Conservation (phyloP, 2,888 invertebrate species). For the Drosophila bunnanda region DNA sequence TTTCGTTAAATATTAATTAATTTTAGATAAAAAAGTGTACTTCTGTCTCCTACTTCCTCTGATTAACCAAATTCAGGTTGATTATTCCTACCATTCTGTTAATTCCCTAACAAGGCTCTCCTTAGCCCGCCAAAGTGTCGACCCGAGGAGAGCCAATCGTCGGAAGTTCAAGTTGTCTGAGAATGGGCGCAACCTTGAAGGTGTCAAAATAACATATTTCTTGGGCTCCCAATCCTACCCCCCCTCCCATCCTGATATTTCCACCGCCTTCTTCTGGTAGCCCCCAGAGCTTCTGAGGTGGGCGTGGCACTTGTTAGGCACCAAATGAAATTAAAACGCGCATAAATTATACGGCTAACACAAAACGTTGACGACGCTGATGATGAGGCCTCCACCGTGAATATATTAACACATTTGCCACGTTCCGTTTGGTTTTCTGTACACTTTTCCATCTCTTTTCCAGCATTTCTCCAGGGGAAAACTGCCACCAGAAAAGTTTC, state of each 20-base stretch:
- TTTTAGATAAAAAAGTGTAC: not conserved
- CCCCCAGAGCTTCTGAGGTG: slow-evolving; percentile 21
- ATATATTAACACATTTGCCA: slow-evolving; percentile 76
- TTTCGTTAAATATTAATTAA: not conserved
- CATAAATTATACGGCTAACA: slow-evolving; percentile 73
- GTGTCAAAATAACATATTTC: slow-evolving; percentile 79
- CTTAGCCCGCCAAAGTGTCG: not conserved
- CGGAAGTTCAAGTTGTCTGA: slow-evolving; percentile 31
- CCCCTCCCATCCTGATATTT: not conserved
- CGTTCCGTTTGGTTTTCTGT: slow-evolving; percentile 35
- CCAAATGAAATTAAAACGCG: slow-evolving; percentile 79
- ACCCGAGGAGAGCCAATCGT: slow-evolving; percentile 24
- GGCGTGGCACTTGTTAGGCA: slow-evolving; percentile 78
- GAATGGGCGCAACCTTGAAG: slow-evolving; percentile 74
- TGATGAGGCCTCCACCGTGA: slow-evolving; percentile 59
- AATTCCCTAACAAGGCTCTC: slow-evolving; percentile 18
- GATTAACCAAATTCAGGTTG: not conserved
- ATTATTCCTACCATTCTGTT: slow-evolving; percentile 17
- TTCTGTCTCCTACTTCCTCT: not conserved
- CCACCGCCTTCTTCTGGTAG: slow-evolving; percentile 2
- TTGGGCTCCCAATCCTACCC: not conserved
- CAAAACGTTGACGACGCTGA: slow-evolving; percentile 43
- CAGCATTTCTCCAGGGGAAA: slow-evolving; percentile 47
- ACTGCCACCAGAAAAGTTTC: slow-evolving; percentile 59
- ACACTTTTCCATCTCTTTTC: slow-evolving; percentile 17